Percentiles rank a stretch among this genome's conserved stretches.
phyloP scores from a whole-genome alignment of 2,888 invertebrate species.

The Tryphoninae sp. region DNA sequence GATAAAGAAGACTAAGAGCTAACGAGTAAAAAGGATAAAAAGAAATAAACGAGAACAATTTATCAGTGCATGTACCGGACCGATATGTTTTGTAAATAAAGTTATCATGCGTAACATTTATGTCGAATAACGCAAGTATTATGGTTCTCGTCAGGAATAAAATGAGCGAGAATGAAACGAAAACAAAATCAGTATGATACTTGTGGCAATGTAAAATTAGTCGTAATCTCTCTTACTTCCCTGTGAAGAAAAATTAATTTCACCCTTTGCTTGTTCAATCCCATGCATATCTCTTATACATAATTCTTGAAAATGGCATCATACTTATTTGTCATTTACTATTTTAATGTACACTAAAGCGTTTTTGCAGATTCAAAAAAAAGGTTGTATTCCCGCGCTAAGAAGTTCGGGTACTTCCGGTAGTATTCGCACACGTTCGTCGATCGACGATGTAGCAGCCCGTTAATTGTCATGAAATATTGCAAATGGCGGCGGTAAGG shows the following conservation, averaged over 20 bases:
- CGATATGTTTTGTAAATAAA: conserved; percentile 78
- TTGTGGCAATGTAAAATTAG: neutral
- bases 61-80: conserved; percentile 73
- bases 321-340: too few species aligned
- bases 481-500: conserved; percentile 57
- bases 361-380: neutral
- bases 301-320: neutral
- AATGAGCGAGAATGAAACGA: conserved; percentile 36
- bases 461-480: conserved; percentile 15
- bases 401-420: conserved; percentile 25
- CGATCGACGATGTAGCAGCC: conserved; percentile 14
- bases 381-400: conserved; percentile 13
- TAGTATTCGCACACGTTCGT: conserved; percentile 8
- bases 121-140: conserved; percentile 67
- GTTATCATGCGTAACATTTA: conserved; percentile 76
- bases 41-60: conserved; percentile 69
- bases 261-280: neutral
- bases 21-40: conserved; percentile 33
- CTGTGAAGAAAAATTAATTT: neutral
- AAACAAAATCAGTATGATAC: conserved; percentile 24
- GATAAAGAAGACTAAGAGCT: conserved; percentile 44
- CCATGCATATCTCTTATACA: neutral
- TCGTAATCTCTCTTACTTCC: neutral
- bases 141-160: conserved; percentile 58
- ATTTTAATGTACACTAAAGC: neutral